phyloP scores from a whole-genome alignment of 2,888 invertebrate species.

The Euzophera pinguis region DNA sequence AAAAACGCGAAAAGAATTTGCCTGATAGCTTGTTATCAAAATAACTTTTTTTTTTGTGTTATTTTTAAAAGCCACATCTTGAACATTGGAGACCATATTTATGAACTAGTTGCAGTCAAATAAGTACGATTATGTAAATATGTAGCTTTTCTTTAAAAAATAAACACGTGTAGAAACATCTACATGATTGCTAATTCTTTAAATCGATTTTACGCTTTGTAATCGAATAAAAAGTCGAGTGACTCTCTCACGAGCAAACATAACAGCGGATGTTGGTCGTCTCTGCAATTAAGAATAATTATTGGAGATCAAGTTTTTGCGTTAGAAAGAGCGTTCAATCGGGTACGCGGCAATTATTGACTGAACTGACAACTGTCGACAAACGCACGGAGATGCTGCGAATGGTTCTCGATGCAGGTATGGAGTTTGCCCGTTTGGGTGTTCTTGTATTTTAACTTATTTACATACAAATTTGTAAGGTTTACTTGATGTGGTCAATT shows the following conservation, averaged over 20 bases:
- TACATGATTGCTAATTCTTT: background rate
- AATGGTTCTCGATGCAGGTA: constrained; percentile 5
- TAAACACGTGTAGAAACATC: background rate
- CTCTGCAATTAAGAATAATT: constrained; percentile 57
- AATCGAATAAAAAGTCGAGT: constrained; percentile 27
- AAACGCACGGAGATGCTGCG: constrained; percentile 16
- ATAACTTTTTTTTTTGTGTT: too few species aligned
- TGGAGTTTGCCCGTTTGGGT: background rate
- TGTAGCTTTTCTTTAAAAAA: too few species aligned
- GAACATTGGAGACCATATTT: too few species aligned
- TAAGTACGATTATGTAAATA: too few species aligned
- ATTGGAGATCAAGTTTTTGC: constrained; percentile 55
- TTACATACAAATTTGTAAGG: background rate
- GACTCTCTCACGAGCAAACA: constrained; percentile 34
- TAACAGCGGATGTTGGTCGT: constrained; percentile 34
- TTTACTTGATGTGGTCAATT: too few species aligned
- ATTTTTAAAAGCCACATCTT: too few species aligned
- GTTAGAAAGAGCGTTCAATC: constrained; percentile 49
- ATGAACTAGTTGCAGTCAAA: too few species aligned
- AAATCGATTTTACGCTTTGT: constrained; percentile 1
- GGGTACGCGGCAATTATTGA: constrained; percentile 35
- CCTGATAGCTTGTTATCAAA: too few species aligned
- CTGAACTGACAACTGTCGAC: constrained; percentile 21
- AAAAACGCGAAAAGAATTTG: too few species aligned
- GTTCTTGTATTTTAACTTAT: too few species aligned